Conservation (phyloP, 2,113 vertebrate genomes). For the Parotia lawesii region DNA sequence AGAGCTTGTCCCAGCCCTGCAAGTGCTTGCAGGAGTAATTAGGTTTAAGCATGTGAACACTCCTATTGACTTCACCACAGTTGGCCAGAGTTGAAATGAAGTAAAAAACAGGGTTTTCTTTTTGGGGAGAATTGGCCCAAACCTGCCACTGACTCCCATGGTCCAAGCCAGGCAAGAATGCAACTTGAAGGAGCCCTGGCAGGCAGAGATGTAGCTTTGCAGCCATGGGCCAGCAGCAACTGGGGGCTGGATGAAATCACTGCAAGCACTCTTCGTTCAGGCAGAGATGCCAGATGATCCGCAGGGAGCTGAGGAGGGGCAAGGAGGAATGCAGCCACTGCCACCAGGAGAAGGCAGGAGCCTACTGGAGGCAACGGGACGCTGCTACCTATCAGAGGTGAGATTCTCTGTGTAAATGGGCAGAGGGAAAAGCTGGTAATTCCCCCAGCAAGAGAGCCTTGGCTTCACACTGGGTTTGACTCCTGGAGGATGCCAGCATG, state of each 20-base stretch:
- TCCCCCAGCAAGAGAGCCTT: neutral
- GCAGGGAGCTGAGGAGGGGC: neutral
- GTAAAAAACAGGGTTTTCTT: neutral
- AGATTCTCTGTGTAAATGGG: neutral
- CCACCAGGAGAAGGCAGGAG: neutral
- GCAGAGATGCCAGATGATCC: neutral
- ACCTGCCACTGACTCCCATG: neutral
- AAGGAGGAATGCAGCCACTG: neutral
- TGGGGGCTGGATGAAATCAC: neutral
- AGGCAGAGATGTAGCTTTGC: neutral
- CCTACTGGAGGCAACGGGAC: neutral
- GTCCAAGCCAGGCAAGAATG: neutral
- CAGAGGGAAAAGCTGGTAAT: neutral
- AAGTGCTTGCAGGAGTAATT: neutral
- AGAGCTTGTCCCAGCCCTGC: neutral
- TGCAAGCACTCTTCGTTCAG: neutral
- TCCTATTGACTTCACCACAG: neutral
- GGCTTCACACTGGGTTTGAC: neutral
- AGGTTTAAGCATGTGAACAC: neutral
- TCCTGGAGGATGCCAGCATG: neutral
- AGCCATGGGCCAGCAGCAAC: neutral
- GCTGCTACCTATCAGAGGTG: rapidly evolving
- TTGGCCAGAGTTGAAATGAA: neutral
- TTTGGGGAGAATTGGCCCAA: neutral
- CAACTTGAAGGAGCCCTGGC: neutral